Percentiles rank a stretch among this genome's conserved stretches.
phyloP scores from a whole-genome alignment of 2,888 invertebrate genomes.

The Coenonympha arcania region DNA sequence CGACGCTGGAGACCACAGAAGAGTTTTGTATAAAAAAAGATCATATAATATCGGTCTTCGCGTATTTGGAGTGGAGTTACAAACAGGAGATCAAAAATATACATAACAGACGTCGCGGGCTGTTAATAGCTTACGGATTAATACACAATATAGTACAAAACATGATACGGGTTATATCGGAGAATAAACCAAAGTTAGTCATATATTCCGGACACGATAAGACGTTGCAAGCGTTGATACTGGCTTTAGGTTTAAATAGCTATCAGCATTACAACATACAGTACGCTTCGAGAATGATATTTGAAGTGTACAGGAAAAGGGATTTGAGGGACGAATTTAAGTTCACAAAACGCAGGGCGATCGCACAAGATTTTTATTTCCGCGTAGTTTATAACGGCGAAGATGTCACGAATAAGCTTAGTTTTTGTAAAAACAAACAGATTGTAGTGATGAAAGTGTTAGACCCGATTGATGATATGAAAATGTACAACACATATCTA shows the following conservation, averaged over 20 bases:
- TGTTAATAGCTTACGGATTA: constrained; percentile 86
- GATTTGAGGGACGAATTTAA: constrained; percentile 64
- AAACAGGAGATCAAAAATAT: constrained; percentile 76
- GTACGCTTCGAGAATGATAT: constrained; percentile 89
- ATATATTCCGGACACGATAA: constrained; percentile 94
- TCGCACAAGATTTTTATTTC: constrained; percentile 84
- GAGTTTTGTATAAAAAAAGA: constrained; percentile 77
- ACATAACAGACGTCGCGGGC: constrained; percentile 77
- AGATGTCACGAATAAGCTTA: constrained; percentile 86
- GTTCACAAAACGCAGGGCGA: constrained; percentile 71
- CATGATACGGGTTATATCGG: constrained; percentile 86
- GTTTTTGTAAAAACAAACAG: constrained; percentile 82
- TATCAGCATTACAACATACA: constrained; percentile 81
- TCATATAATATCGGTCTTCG: constrained; percentile 84
- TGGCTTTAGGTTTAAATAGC: constrained; percentile 82
- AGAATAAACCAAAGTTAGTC: constrained; percentile 81
- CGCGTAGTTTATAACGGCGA: constrained; percentile 88
- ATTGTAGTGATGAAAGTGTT: constrained; percentile 64
- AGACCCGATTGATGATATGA: constrained; percentile 52
- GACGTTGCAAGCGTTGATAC: constrained; percentile 86
- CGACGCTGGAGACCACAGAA: constrained; percentile 55
- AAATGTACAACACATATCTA: constrained; percentile 69
- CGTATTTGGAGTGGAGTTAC: constrained; percentile 88
- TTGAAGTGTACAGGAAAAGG: constrained; percentile 87
- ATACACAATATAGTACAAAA: constrained; percentile 85